Percentiles rank a stretch among this genome's conserved stretches.
phyloP scores from a whole-genome alignment of 2,797 vertebrate genomes.

The Hippoglossus hippoglossus region DNA sequence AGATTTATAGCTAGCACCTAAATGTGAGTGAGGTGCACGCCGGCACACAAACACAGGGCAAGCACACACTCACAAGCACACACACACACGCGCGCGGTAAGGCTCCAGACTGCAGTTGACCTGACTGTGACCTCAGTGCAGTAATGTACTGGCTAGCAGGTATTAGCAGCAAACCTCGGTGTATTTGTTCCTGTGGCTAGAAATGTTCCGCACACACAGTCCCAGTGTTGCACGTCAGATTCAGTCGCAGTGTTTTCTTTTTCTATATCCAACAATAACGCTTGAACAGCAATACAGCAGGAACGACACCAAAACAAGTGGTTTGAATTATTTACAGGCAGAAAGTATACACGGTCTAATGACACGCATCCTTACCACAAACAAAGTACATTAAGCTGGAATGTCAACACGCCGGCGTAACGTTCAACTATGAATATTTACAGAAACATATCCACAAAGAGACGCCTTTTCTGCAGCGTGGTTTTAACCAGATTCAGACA shows the following conservation, averaged over 20 bases:
- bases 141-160: slow-evolving; percentile 44
- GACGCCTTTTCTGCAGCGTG: slow-evolving; percentile 43
- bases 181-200: slow-evolving; percentile 21
- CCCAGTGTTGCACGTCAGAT: slow-evolving; percentile 1
- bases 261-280: slow-evolving; percentile 42
- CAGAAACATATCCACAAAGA: slow-evolving; percentile 45
- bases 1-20: slow-evolving; percentile 75
- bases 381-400: slow-evolving; percentile 45
- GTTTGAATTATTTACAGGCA: slow-evolving; percentile 71
- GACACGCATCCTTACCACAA: slow-evolving; percentile 57
- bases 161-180: slow-evolving; percentile 46
- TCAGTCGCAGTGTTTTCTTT: slow-evolving; percentile 23
- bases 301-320: slow-evolving; percentile 46
- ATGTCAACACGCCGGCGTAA: slow-evolving; percentile 42
- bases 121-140: slow-evolving; percentile 53
- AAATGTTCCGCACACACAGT: slow-evolving; percentile 18
- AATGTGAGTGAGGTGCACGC: slow-evolving; percentile 62
- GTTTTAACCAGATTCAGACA: slow-evolving; percentile 48
- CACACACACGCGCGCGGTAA: slow-evolving; percentile 10
- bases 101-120: slow-evolving; percentile 69
- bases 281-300: slow-evolving; percentile 40
- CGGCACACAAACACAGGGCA: slow-evolving; percentile 44
- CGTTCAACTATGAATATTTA: slow-evolving; percentile 46
- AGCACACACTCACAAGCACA: slow-evolving; percentile 13
- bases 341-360: slow-evolving; percentile 64